Conservation (phyloP, 2,797 vertebrate genomes). For the Cossypha niveicapilla region DNA sequence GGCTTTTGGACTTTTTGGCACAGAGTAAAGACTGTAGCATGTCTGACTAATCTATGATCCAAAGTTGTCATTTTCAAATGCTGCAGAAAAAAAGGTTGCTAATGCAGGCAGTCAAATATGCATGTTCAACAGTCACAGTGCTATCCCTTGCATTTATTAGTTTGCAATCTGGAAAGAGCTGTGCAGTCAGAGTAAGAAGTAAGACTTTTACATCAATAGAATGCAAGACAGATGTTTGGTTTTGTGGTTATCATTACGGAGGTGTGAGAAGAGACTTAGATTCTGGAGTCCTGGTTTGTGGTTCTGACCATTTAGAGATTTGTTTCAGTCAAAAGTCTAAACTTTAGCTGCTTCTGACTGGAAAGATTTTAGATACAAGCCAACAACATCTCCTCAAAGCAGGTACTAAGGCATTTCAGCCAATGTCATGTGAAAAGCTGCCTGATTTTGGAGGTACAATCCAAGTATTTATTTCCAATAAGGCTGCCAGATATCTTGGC, state of each 20-base stretch:
- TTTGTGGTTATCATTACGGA: not conserved
- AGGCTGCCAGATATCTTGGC: not conserved
- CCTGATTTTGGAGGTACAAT: not conserved
- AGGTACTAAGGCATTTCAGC: not conserved
- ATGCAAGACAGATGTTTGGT: not conserved
- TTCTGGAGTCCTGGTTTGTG: not conserved
- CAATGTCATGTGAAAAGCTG: not conserved
- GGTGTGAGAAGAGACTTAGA: not conserved
- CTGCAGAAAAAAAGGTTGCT: not conserved
- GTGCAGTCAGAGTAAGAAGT: not conserved
- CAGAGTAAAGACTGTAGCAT: not conserved
- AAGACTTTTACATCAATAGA: not conserved
- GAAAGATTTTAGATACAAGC: not conserved
- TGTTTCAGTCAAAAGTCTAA: not conserved
- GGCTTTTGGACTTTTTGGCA: not conserved
- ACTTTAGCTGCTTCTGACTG: not conserved
- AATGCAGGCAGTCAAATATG: not conserved
- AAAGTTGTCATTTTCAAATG: not conserved
- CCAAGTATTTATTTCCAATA: not conserved
- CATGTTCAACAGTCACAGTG: not conserved
- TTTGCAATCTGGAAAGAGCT: not conserved
- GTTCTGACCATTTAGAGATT: not conserved
- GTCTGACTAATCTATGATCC: not conserved
- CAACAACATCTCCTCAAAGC: not conserved
- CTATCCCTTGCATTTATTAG: not conserved